phyloP scores from a whole-genome alignment of 2,888 invertebrate species.

The Agrypnus murinus region DNA sequence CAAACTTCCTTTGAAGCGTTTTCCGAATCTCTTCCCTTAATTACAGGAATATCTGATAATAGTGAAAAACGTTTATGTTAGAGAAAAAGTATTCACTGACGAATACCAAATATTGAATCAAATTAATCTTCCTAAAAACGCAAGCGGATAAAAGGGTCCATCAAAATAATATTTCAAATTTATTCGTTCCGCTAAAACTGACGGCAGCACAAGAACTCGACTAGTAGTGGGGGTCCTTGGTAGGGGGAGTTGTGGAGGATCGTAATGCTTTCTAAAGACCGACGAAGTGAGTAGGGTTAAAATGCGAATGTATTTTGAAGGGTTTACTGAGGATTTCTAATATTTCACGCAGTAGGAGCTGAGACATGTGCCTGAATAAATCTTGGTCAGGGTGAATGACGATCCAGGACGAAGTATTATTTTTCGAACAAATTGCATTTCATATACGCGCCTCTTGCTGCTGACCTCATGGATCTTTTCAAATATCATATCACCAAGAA shows the following conservation, averaged over 20 bases:
- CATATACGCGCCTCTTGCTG: constrained; percentile 42
- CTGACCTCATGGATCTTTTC: constrained; percentile 49
- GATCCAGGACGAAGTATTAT: constrained; percentile 46
- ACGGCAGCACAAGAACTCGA: constrained; percentile 4
- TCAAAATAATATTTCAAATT: constrained; percentile 41
- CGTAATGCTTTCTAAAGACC: constrained; percentile 35
- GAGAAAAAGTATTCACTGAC: constrained; percentile 23
- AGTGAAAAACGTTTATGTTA: background rate
- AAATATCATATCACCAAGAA: constrained; percentile 47
- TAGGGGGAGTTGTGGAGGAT: background rate
- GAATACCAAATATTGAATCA: constrained; percentile 34
- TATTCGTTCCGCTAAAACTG: constrained; percentile 33
- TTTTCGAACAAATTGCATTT: constrained; percentile 51
- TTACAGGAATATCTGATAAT: background rate
- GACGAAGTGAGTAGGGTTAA: constrained; percentile 30
- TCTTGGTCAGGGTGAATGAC: constrained; percentile 48
- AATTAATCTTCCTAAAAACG: constrained; percentile 32
- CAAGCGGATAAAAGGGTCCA: constrained; percentile 32
- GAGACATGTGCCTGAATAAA: constrained; percentile 54
- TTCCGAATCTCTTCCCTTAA: constrained; percentile 6
- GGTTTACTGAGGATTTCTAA: constrained; percentile 52
- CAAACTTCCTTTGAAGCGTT: background rate
- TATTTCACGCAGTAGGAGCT: constrained; percentile 52
- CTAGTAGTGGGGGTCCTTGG: too few relatives aligned
- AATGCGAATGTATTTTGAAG: constrained; percentile 37